Base-by-base conservation (phyloP, 2,797 vertebrate species). In the Neopelma chrysocephalum region DNA sequence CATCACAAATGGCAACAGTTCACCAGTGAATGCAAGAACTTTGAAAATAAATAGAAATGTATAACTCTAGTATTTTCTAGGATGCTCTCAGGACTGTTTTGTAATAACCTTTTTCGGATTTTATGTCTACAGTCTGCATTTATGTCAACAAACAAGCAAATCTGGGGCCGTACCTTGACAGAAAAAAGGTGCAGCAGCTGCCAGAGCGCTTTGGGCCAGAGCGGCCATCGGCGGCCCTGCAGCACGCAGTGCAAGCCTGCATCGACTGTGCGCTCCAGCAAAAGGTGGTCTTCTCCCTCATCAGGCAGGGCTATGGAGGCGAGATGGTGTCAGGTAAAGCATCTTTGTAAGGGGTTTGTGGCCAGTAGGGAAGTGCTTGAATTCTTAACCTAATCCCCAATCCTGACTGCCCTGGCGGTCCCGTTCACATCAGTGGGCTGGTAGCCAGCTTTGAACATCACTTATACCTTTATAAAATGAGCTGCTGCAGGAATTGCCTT, bases 121-220 rank as follows among this genome's bases (percentile, higher is more conserved):
- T 93, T 95, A 40, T 96, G 48, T 38, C 94, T 86, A 34, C 98
- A 99, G 99, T 99, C 85, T 99, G 99, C 96, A 99, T 99, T 97
- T 99, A 99, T 51, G 98, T 99, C 98, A 99, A 99, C 97, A 99
- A 99, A 61, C 98, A 99, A 95, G 99, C 98, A 8, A 98, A 99
- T 66, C 98, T 98, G 1, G 99, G 99, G 66, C 99, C 99, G 0
- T 99, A 99, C 97, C 98, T 99, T 56, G 99, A 99, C 98, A 98
- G 98, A 91, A 99, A 98, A 96, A 99, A 99, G 97, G 98, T 99
- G 93, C 99, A 99, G 97, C 99, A 99, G 96, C 99, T 99, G 32
- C 99, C 99, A 0, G 99, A 99, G 82, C 99, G 99, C 96, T 99
- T 99, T 11, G 99, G 99, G 17, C 99, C 99, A 0, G 99, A 99